phyloP scores from a whole-genome alignment of 1,140 invertebrate species.

The Linepithema humile region DNA sequence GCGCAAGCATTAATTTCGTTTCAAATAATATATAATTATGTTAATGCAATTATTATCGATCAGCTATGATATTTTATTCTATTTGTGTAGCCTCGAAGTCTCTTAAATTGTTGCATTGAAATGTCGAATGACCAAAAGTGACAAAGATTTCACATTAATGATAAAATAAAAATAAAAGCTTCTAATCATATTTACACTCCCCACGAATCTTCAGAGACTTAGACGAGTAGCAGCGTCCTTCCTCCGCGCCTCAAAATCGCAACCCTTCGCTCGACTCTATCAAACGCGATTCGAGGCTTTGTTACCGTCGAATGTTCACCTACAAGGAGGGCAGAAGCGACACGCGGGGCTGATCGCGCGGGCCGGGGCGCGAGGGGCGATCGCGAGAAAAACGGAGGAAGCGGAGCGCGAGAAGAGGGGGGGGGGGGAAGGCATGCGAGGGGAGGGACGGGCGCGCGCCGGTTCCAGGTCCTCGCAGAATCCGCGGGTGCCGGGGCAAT shows the following conservation, averaged over 20 bases:
- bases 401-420: neutral
- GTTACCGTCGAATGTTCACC: neutral
- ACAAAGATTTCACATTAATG: too few relatives aligned
- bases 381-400: constrained; percentile 51
- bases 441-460: constrained; percentile 55
- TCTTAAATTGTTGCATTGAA: too few relatives aligned
- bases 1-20: neutral
- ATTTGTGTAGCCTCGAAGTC: too few relatives aligned
- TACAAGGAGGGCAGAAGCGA: neutral
- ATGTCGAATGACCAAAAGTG: too few relatives aligned
- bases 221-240: neutral
- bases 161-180: too few relatives aligned
- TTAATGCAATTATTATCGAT: too few relatives aligned
- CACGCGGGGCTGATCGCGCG: neutral
- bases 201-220: neutral
- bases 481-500: constrained; percentile 81
- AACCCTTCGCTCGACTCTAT: neutral
- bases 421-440: neutral
- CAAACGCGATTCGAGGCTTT: neutral
- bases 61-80: too few relatives aligned
- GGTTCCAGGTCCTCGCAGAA: constrained; percentile 77
- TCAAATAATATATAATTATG: too few relatives aligned
- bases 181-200: neutral
- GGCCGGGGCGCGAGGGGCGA: neutral
- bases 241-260: neutral